Base-by-base conservation (phyloP, 2,888 invertebrate species). In the Athrips mouffetella region DNA sequence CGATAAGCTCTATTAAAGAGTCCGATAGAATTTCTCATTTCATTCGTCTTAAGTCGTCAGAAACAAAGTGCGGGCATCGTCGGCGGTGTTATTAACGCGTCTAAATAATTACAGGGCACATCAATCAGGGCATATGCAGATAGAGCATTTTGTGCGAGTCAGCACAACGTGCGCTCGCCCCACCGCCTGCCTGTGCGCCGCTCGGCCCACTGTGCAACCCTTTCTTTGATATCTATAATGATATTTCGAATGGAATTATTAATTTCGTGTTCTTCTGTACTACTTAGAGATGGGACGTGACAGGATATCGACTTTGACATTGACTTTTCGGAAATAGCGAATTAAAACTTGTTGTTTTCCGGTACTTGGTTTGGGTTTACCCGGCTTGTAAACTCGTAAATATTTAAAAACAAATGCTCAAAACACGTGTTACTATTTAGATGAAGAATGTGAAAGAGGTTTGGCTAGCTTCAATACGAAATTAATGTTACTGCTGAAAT, bases 21-120 rank as follows among this genome's bases (percentile, higher is more conserved):
- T 80, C 77, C 75, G 80, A 84, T 85, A 87, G 85, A 81, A 80
- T 80, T 85, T 85, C 87, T 86, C 85, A 80, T 87, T 86, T 84
- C 80, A 83, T 86, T 87, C 80, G 86, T 86, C 87, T 88, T 83
- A 76, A 84, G 81, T 85, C 86, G 80, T 85, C 86, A 83, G 75
- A 84, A 85, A 85, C 85, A 83, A 81, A 88, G 86, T 86, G 85
- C 81, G 76, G 78, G 79, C 78, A 74, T 83, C 80, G 70, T 76
- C 83, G 71, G 79, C 77, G 81, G 84, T 89, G 81, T 89, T 89
- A 89, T 89, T 89, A 89, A 80, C 83, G 82, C 83, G 89, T 89
- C 89, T 76, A 80, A 80, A 87, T 89, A 89, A 89, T 89, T 89
- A 89, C 83, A 88, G 85, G 78, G 83, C 75, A 82, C 89, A 89